phyloP scores from a whole-genome alignment of 1,140 invertebrate species.

The Cyrtorhinus lividipennis region DNA sequence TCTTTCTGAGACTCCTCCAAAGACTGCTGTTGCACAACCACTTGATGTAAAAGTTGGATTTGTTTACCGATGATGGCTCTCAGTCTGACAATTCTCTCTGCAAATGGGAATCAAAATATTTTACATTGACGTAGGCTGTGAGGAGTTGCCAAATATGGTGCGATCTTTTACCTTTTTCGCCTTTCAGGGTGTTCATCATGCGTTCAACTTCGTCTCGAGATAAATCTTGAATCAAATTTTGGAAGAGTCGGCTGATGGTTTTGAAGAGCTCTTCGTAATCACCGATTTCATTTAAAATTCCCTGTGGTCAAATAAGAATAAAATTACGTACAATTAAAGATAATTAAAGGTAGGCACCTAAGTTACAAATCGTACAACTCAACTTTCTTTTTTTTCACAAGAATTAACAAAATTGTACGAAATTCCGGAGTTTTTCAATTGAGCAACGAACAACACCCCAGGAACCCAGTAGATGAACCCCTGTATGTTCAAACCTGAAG shows the following conservation, averaged over 20 bases:
- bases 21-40: conserved; percentile 79
- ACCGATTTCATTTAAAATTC: conserved; percentile 64
- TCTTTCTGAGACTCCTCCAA: conserved; percentile 73
- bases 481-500: conserved; percentile 46
- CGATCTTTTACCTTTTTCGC: conserved; percentile 66
- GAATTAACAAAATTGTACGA: not conserved
- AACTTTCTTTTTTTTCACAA: not conserved
- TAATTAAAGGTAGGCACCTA: not conserved
- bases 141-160: too few relatives aligned
- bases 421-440: too few relatives aligned
- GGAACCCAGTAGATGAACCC: too few relatives aligned
- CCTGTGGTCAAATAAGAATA: conserved; percentile 24
- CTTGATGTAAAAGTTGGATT: conserved; percentile 62
- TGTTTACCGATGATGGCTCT: conserved; percentile 64
- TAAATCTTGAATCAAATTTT: conserved; percentile 76
- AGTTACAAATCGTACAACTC: not conserved
- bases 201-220: conserved; percentile 75
- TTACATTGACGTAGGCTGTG: too few relatives aligned
- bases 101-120: too few relatives aligned
- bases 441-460: too few relatives aligned
- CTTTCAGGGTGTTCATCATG: conserved; percentile 79
- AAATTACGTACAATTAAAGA: conserved; percentile 20
- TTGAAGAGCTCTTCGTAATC: conserved; percentile 81
- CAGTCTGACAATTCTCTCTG: conserved; percentile 64
- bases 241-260: conserved; percentile 74